These are phyloP conservation scores for Periophthalmodon schlosseri DNA, from an alignment of 2,113 vertebrate genomes.

Conservation along the genomic window DNA sequence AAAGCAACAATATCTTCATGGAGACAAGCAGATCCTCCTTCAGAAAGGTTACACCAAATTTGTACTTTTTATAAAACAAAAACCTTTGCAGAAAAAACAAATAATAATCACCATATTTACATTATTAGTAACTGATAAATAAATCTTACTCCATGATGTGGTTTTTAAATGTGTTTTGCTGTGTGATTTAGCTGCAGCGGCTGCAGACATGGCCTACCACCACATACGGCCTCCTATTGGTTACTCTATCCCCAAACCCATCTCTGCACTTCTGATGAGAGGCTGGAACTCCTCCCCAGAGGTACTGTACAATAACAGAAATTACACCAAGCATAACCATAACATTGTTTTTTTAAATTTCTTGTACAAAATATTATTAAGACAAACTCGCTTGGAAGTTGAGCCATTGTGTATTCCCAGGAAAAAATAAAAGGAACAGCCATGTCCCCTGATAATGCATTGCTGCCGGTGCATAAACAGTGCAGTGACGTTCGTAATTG, in stretches of 20 bases:
- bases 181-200: constrained; percentile 81
- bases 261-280: constrained; percentile 87
- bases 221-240: constrained; percentile 91
- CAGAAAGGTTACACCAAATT: no score
- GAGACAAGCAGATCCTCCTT: no score
- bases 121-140: not conserved
- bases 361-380: not conserved
- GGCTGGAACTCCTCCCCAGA: constrained; percentile 92
- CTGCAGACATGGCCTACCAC: constrained; percentile 95
- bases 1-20: no score
- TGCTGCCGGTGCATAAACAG: constrained; percentile 26
- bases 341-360: not conserved
- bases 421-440: constrained; percentile 17
- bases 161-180: not conserved
- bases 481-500: constrained; percentile 37
- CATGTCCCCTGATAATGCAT: constrained; percentile 40
- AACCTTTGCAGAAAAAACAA: no score
- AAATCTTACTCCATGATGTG: not conserved
- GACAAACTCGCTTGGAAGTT: not conserved
- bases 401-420: not conserved
- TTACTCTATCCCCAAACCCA: constrained; percentile 92
- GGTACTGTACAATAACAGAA: constrained; percentile 69
- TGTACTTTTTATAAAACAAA: no score
- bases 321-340: no score
- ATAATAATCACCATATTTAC: no score